A percentile compares a stretch with the other conserved stretches of the same genome.
These are phyloP conservation scores for Wasmannia auropunctata DNA, from an alignment of 1,140 invertebrate species.

Conservation along the genomic window DNA sequence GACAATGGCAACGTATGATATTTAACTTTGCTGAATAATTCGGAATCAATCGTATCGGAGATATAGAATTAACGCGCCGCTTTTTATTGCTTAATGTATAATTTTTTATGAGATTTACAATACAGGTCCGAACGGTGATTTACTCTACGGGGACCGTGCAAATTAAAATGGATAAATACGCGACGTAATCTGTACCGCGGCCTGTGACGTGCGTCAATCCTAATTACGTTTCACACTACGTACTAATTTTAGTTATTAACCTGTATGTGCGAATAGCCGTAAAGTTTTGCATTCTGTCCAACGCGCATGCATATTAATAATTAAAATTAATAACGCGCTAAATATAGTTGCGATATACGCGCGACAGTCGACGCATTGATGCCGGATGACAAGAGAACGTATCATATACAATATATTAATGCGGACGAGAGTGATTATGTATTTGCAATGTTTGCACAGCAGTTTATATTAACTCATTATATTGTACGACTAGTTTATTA, in stretches of 20 bases:
- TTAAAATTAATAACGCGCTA: slow-evolving; percentile 55
- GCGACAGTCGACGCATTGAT: slow-evolving; percentile 5
- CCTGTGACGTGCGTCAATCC: slow-evolving; percentile 35
- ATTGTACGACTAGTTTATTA: neutral
- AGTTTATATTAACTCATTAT: neutral
- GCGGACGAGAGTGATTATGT: slow-evolving; percentile 30
- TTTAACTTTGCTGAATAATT: slow-evolving; percentile 34
- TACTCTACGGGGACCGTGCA: neutral
- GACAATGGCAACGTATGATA: slow-evolving; percentile 7
- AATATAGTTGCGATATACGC: slow-evolving; percentile 14
- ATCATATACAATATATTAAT: slow-evolving; percentile 41
- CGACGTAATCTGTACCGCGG: slow-evolving; percentile 18
- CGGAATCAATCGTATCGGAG: neutral
- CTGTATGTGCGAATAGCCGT: slow-evolving; percentile 7
- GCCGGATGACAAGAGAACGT: slow-evolving; percentile 14
- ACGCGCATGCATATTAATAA: slow-evolving; percentile 37
- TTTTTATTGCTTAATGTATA: neutral
- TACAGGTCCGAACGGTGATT: neutral
- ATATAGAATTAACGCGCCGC: neutral
- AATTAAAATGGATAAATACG: slow-evolving; percentile 48
- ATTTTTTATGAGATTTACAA: slow-evolving; percentile 26
- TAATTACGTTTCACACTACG: slow-evolving; percentile 17
- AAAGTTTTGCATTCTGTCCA: slow-evolving; percentile 23
- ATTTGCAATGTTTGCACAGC: neutral
- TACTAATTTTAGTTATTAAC: slow-evolving; percentile 52